Percentiles rank a stretch among this genome's conserved stretches.
Conservation (phyloP, 64 coral and sea anemone species). For the Actinia equina region DNA sequence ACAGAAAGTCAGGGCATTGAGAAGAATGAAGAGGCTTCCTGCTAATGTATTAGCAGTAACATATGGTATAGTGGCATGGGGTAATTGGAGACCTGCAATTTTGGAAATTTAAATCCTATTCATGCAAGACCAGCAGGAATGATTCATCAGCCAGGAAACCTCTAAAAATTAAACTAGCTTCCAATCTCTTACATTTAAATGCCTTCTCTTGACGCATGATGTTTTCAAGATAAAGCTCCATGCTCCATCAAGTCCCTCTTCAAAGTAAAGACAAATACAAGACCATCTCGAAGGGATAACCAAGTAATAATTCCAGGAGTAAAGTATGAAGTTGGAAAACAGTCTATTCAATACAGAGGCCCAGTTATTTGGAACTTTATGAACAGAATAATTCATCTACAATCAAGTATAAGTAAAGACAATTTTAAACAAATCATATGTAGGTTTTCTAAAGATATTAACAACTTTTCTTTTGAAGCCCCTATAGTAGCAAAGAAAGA, state of each 20-base stretch:
- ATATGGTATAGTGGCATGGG: constrained; percentile 17
- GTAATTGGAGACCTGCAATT: constrained; percentile 5
- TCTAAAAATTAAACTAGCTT: neutral
- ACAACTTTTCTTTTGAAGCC: neutral
- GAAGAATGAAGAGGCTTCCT: constrained; percentile 7
- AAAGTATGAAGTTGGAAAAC: constrained; percentile 22
- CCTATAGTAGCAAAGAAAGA: neutral
- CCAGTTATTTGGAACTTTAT: neutral
- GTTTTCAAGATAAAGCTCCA: constrained; percentile 1
- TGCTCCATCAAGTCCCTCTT: neutral
- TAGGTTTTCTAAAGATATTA: neutral
- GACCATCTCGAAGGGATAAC: neutral
- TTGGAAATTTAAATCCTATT: constrained; percentile 15
- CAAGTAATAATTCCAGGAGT: constrained; percentile 11
- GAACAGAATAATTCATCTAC: neutral
- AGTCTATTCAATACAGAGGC: neutral
- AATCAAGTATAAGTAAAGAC: neutral
- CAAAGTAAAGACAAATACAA: constrained; percentile 5
- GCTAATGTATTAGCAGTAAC: too few relatives aligned
- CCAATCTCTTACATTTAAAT: neutral
- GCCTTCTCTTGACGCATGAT: neutral
- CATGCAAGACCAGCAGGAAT: neutral
- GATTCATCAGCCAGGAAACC: neutral
- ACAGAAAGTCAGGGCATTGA: neutral
- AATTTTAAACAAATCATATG: neutral